Base-by-base conservation (phyloP, 1,140 invertebrate genomes). In the Drosophila arizonae region DNA sequence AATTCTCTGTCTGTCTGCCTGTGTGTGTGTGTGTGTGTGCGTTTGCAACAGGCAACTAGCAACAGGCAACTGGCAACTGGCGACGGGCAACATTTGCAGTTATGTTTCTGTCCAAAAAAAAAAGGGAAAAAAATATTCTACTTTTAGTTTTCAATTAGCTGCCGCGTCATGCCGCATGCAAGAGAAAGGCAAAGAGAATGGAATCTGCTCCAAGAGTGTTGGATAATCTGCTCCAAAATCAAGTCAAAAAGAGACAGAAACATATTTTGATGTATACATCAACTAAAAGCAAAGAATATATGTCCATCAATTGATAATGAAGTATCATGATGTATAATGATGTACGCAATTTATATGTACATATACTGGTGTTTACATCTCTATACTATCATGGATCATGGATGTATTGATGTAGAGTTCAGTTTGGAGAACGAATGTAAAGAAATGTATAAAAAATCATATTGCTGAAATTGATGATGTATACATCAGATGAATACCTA, bases 131-230 rank as follows among this genome's bases (percentile, higher is more conserved):
- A 58, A 71, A 71, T 76, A 60, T 58, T 68, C 62, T 41, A 30
- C 41, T 62, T 67, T 78, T 56, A 57, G 56, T 65, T 80, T 79
- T 80, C 77, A 80, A 79, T 79, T 79, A 79, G 70, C 73, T 43
- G 72, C 43, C 48, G 65, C 56, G 36, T 41, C 11, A 52, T 52
- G 39, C 61, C n/a, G 62, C 64, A 71, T 17, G 57, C 43, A 79
- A 79, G 77, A 79, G 77, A 79, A 79, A 80, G 77, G 77, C 77
- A 72, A 79, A 80, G 77, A 80, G 77, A 79, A 76, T 76, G 77
- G 77, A 48, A 60, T 60, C 15, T 43, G 26, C 24, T 28, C 41
- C 26, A 28, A 30, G 45, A 30, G 50, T 48, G 24, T 54, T 65
- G 41, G 39, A 21, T 24, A 33, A 33, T 33, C 33, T 8, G 33